phyloP scores from a whole-genome alignment of 1,140 invertebrate genomes.

The Zophobas atratus region DNA sequence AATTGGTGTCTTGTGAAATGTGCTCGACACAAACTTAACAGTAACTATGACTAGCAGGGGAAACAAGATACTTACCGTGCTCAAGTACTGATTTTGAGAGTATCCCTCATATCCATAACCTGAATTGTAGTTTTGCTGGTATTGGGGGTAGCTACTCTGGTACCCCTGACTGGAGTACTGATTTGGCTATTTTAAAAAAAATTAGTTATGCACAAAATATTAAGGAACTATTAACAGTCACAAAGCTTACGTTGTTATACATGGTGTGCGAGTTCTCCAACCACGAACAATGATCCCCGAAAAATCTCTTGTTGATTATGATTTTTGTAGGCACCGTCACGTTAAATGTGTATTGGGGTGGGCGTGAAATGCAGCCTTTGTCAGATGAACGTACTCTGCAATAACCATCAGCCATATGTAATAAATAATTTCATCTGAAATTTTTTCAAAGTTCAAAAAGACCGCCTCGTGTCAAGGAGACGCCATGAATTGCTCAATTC shows the following conservation, averaged over 20 bases:
- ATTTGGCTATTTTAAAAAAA: slow-evolving; percentile 45
- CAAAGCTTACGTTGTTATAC: slow-evolving; percentile 43
- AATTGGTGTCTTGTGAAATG: slow-evolving; percentile 46
- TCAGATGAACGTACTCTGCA: slow-evolving; percentile 19
- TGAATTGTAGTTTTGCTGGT: slow-evolving; percentile 54
- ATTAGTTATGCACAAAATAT: neutral
- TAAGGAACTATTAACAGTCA: neutral
- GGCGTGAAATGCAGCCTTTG: neutral
- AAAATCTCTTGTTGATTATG: slow-evolving; percentile 35
- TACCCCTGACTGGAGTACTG: slow-evolving; percentile 57
- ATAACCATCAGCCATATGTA: slow-evolving; percentile 37
- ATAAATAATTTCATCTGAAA: slow-evolving; percentile 32
- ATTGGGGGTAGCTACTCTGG: slow-evolving; percentile 54
- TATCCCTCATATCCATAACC: slow-evolving; percentile 47
- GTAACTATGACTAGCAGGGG: slow-evolving; percentile 1
- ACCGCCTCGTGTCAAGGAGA: slow-evolving; percentile 6
- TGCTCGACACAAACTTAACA: slow-evolving; percentile 41
- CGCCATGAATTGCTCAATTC: neutral
- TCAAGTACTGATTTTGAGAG: slow-evolving; percentile 26
- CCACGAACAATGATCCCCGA: slow-evolving; percentile 5
- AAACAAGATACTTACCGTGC: slow-evolving; percentile 33
- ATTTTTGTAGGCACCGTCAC: slow-evolving; percentile 10
- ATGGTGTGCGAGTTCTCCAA: slow-evolving; percentile 6
- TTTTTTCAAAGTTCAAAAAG: slow-evolving; percentile 19
- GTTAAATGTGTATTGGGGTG: neutral